A percentile compares a stretch with the other conserved stretches of the same genome.
These are phyloP conservation scores for Allophyes oxyacanthae DNA, from an alignment of 2,888 invertebrate genomes.

Conservation along the genomic window DNA sequence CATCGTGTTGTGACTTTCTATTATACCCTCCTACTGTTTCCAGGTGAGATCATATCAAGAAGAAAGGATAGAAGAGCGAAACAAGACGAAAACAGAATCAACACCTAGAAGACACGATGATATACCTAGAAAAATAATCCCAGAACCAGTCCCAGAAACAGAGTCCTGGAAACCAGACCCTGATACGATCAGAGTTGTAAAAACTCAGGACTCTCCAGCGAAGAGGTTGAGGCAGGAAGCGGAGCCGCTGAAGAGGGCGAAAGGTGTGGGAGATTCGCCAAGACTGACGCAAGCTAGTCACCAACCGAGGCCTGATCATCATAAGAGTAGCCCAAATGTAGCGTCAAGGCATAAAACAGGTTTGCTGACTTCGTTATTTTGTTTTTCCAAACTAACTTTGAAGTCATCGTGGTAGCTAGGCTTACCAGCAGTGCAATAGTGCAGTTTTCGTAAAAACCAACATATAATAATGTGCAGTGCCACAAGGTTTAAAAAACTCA, in stretches of 20 bases:
- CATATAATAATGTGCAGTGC: too few species aligned
- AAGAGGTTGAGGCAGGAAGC: conserved; percentile 84
- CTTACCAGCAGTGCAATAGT: too few species aligned
- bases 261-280: conserved; percentile 81
- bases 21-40: not conserved
- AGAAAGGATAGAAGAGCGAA: conserved; percentile 66
- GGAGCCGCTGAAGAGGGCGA: conserved; percentile 83
- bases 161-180: conserved; percentile 81
- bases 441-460: too few species aligned
- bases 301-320: conserved; percentile 82
- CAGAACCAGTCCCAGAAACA: conserved; percentile 63
- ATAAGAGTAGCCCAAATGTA: conserved; percentile 91
- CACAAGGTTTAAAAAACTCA: too few species aligned
- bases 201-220: conserved; percentile 81
- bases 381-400: too few species aligned
- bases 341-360: conserved; percentile 85
- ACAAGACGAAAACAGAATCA: conserved; percentile 62
- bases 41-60: conserved; percentile 80
- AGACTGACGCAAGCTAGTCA: conserved; percentile 77
- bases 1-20: too few species aligned
- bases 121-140: conserved; percentile 65
- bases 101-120: conserved; percentile 71
- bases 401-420: too few species aligned
- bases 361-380: conserved; percentile 34
- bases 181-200: conserved; percentile 80